Evolutionary conservation across 2,113 vertebrate genomes (phyloP).

Genomic region (Aegithalos caudatus): DNA sequence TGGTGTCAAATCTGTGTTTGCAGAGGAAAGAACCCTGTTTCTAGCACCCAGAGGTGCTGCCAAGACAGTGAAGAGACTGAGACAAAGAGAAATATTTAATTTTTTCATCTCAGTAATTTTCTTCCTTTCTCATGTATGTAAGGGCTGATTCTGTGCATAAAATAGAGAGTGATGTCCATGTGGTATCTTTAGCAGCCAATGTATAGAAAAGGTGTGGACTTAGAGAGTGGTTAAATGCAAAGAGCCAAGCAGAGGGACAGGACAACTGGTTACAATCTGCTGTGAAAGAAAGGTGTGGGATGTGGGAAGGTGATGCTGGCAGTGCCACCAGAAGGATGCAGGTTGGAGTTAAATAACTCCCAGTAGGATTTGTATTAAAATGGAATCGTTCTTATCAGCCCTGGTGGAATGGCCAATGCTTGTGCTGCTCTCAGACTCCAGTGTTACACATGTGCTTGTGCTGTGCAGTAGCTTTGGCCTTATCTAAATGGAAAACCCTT

Average conservation of each 20-base stretch:
- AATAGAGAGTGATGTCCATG: neutral
- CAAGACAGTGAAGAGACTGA: neutral
- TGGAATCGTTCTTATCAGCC: neutral
- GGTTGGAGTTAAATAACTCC: neutral
- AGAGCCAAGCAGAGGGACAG: neutral
- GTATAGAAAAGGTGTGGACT: neutral
- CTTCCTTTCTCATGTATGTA: neutral
- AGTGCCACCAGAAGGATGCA: neutral
- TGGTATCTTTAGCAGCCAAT: neutral
- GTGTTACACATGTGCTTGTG: neutral
- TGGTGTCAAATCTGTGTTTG: neutral
- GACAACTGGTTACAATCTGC: neutral
- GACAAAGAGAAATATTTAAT: neutral
- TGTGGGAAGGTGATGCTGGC: neutral
- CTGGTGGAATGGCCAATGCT: accelerated
- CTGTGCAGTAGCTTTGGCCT: constrained; percentile 2
- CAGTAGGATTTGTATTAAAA: neutral
- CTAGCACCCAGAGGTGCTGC: neutral
- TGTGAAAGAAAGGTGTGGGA: neutral
- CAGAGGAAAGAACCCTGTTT: neutral
- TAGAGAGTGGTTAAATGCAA: no score
- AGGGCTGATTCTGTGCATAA: neutral
- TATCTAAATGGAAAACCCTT: constrained; percentile 62
- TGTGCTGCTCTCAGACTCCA: neutral
- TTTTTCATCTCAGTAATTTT: neutral